These are phyloP conservation scores for Heterodera carotae DNA, from an alignment of 1,140 invertebrate species.

Conservation along the genomic window DNA sequence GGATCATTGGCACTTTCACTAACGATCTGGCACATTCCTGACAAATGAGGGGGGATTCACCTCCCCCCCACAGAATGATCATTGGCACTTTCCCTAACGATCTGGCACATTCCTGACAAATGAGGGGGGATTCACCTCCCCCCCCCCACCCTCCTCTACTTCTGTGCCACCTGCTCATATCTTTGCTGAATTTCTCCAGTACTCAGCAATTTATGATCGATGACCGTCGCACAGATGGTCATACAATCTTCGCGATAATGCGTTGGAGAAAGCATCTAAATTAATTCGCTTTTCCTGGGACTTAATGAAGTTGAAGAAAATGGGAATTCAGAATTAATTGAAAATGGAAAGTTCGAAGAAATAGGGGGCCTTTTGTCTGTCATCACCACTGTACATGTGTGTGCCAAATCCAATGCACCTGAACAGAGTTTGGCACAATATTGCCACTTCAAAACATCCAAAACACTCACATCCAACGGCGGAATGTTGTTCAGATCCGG, in stretches of 20 bases:
- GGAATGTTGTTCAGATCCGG: slow-evolving; percentile 63
- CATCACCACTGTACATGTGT: slow-evolving; percentile 56
- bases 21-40: no score
- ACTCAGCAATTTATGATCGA: slow-evolving; percentile 67
- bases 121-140: no score
- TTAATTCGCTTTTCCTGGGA: no score
- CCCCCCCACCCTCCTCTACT: not conserved
- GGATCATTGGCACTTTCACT: no score
- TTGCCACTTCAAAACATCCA: not conserved
- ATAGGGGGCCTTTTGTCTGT: no score
- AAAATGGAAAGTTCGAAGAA: no score
- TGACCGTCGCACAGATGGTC: slow-evolving; percentile 60
- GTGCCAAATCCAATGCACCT: slow-evolving; percentile 70
- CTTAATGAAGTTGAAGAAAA: not conserved
- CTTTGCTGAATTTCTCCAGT: slow-evolving; percentile 65
- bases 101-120: no score
- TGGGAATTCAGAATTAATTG: no score
- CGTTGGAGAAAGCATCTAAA: slow-evolving; percentile 66
- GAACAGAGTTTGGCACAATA: not conserved
- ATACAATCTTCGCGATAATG: slow-evolving; percentile 67
- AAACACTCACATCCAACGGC: slow-evolving; percentile 65
- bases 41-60: no score
- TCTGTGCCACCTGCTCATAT: slow-evolving; percentile 51
- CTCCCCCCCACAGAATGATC: no score
- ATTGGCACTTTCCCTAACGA: no score